These are phyloP conservation scores for Cyprinodon variegatus DNA, from an alignment of 2,113 vertebrate genomes.

Conservation along the genomic window DNA sequence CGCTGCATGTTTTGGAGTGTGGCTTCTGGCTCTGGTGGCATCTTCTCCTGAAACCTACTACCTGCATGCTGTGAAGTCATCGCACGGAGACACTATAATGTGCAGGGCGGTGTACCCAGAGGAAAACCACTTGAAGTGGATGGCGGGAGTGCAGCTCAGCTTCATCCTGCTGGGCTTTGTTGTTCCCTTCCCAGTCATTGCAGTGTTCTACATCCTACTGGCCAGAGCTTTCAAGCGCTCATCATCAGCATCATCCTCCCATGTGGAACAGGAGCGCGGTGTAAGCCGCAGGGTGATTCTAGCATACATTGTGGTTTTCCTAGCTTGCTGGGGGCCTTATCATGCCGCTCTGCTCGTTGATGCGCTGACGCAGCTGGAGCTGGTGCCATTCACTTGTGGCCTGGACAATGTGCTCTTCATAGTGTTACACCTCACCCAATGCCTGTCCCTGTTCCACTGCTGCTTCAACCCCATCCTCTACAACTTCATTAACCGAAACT, in stretches of 20 bases:
- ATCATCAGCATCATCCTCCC: conserved; percentile 45
- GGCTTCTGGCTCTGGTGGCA: conserved; percentile 85
- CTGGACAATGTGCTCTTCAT: conserved; percentile 88
- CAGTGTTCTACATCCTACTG: conserved; percentile 87
- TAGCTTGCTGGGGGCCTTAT: conserved; percentile 93
- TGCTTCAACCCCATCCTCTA: conserved; percentile 96
- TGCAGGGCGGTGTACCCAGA: conserved; percentile 89
- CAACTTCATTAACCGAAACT: conserved; percentile 92
- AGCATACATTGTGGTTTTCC: conserved; percentile 91
- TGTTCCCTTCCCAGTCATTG: conserved; percentile 89
- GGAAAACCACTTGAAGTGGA: conserved; percentile 87
- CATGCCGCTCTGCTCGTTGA: conserved; percentile 87
- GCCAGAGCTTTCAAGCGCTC: conserved; percentile 78
- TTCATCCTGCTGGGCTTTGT: conserved; percentile 89
- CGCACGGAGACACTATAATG: conserved; percentile 81
- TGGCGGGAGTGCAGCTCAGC: conserved; percentile 90
- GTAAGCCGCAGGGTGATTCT: conserved; percentile 89
- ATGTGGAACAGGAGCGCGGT: conserved; percentile 82
- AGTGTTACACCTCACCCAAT: conserved; percentile 91
- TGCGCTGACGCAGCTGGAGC: conserved; percentile 85
- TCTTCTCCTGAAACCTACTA: conserved; percentile 92
- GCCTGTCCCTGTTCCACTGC: conserved; percentile 93
- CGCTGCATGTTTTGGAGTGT: conserved; percentile 84
- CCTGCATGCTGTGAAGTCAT: conserved; percentile 82
- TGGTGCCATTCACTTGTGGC: conserved; percentile 87